Base-by-base conservation (phyloP, 2,797 vertebrate genomes). In the Neopelma chrysocephalum region DNA sequence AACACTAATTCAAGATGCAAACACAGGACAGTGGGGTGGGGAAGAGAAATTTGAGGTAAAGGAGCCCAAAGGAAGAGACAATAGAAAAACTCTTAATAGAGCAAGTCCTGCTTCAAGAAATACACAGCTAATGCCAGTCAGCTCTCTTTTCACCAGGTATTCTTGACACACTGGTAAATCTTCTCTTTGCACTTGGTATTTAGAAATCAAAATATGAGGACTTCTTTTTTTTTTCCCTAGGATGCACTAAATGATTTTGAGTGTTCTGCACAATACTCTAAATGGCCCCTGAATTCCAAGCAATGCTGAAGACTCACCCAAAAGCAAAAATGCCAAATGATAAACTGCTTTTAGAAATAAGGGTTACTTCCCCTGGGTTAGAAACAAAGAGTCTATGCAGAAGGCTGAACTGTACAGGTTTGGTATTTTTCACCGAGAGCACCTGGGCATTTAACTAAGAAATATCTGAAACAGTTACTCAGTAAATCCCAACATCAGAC, bases 381-480 rank as follows among this genome's bases (percentile, higher is more conserved):
- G 27, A 69, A 85, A 68, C 80, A 68, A 58, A 73, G 29, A 48
- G 51, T 57, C 75, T 64, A 11, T 51, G 15, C 77, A 65, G 72
- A 80, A 72, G 45, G 53, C 15, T 68, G 72, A 83, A 42, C 60
- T 62, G 60, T 22, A 62, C 79, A 77, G 64, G 80, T 56, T 58
- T 93, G 73, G 36, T 51, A 87, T 88, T 89, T 80, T 85, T 79
- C 45, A 27, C 42, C 17, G 19, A 96, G 47, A 96, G 79, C 84
- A 85, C 82, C 76, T 12, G 36, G 72, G 72, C 48, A 60, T 87
- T 95, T 88, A 38, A 57, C 79, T 42, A 68, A 79, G 47, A 76
- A 82, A 42, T 25, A 34, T 1, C n/a, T 76, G 20, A 27, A 66
- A 38, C 9, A 50, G 58, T 57, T 45, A 65, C 88, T 94, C 29